A percentile compares a stretch with the other conserved stretches of the same genome.
These are phyloP conservation scores for Crocodylus rhombifer DNA, from an alignment of 2,797 vertebrate genomes.

Conservation along the genomic window DNA sequence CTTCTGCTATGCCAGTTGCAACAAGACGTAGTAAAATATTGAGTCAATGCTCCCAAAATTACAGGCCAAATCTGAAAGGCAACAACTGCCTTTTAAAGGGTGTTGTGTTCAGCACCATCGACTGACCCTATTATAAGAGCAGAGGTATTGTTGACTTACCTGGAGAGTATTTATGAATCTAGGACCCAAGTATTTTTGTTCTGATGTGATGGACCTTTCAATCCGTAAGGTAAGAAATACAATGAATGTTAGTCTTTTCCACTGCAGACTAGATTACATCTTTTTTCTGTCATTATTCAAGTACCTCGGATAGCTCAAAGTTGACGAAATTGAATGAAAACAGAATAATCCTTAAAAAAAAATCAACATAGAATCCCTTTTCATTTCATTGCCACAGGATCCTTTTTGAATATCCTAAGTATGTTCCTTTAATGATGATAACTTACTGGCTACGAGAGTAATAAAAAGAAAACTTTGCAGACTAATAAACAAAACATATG, in stretches of 20 bases:
- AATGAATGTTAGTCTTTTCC: neutral
- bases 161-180: neutral
- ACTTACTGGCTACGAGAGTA: neutral
- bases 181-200: neutral
- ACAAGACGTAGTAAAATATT: neutral
- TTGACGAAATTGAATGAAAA: neutral
- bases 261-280: neutral
- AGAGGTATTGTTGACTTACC: neutral
- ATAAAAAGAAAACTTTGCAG: constrained; percentile 8
- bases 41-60: neutral
- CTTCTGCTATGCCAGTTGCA: neutral
- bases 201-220: neutral
- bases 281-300: neutral
- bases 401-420: neutral
- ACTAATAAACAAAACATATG: constrained; percentile 14
- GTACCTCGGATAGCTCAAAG: neutral
- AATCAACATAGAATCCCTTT: neutral
- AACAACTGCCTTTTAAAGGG: neutral
- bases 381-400: neutral
- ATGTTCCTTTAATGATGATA: constrained; percentile 7
- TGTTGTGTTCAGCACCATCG: too few species aligned
- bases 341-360: neutral
- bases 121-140: too few species aligned
- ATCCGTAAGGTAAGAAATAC: neutral
- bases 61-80: neutral